A percentile compares a stretch with the other conserved stretches of the same genome.
phyloP scores from a whole-genome alignment of 1,140 invertebrate species.

The Planococcus citri region DNA sequence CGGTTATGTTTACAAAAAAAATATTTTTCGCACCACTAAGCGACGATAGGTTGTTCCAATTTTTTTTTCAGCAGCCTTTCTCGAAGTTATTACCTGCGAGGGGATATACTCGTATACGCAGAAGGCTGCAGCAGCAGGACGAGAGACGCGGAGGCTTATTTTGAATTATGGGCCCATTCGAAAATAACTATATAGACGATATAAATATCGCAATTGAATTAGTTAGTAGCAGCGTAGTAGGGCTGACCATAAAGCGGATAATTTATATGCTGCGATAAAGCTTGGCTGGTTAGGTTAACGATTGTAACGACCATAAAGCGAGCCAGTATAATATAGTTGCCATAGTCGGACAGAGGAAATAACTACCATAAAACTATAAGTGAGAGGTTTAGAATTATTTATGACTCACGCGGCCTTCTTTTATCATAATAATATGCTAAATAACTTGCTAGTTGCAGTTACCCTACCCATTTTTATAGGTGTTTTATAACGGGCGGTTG shows the following conservation, averaged over 20 bases:
- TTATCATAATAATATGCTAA: constrained; percentile 21
- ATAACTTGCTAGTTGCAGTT: constrained; percentile 18
- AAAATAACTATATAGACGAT: constrained; percentile 20
- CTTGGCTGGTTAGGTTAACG: constrained; percentile 19
- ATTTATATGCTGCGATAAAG: constrained; percentile 20
- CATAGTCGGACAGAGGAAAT: constrained; percentile 20
- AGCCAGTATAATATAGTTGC: constrained; percentile 20
- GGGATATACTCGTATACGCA: too few species aligned
- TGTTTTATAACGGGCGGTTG: constrained; percentile 20
- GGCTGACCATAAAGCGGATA: constrained; percentile 17
- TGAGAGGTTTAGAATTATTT: constrained; percentile 20
- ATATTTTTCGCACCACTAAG: constrained; percentile 6
- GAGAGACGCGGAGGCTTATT: constrained; percentile 5
- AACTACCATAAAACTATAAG: constrained; percentile 20
- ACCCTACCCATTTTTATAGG: constrained; percentile 20
- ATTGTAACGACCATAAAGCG: constrained; percentile 20
- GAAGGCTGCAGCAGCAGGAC: too few species aligned
- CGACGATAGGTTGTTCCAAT: constrained; percentile 6
- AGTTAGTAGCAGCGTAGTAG: constrained; percentile 17
- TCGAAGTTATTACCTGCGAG: not conserved
- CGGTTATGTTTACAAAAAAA: not conserved
- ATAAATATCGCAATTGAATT: constrained; percentile 20
- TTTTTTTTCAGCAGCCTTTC: not conserved
- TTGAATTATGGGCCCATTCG: constrained; percentile 17
- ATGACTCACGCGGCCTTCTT: constrained; percentile 18